Evolutionary conservation across 2,113 vertebrate genomes (phyloP), one percentile per base, ranked within the genome.

Genomic region (Heterotilapia buettikoferi): DNA sequence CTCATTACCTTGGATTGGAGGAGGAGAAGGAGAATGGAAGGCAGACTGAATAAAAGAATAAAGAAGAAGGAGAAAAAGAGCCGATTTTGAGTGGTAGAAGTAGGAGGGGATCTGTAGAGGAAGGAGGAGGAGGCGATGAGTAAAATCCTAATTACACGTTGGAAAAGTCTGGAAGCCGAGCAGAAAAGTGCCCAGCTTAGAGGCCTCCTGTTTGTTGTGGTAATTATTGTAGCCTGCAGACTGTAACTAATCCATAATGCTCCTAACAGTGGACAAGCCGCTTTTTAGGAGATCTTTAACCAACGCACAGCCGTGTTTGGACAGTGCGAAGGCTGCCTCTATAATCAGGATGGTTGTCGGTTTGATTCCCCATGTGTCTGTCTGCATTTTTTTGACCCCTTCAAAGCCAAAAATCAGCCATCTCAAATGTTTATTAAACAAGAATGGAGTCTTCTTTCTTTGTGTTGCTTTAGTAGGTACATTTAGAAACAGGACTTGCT

Each of bases 221-320:
- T 94, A 90, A 94, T 93, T 90, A 86, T 88, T 91, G 85, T 86
- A 84, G 92, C 87, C 89, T 80, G 85, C 83, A 88, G 90, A 91
- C 88, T 89, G 89, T 63, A 85, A 85, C 90, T 94, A 92, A 94
- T 95, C 92, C 87, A 80, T 88, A 78, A 90, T 89, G 66, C 92
- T 90, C 81, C 92, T 84, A 52, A 90, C 84, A 26, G 79, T 9
- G 79, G 43, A 84, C 88, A 91, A 91, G 89, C 88, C 16, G 88
- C 89, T 93, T 85, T 82, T 87, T 43, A 38, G 54, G 68, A 86
- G 84, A 36, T 84, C 84, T 89, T 87, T 84, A 86, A 90, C 88
- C 86, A 80, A 57, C 26, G 7, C 63, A 40, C 56, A 26, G 56
- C 80, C 83, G 1, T 21, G 78, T 68, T 86, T 68, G 56, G 31